These are phyloP conservation scores for Poecilia wingei DNA, from an alignment of 2,797 vertebrate genomes.

Conservation along the genomic window DNA sequence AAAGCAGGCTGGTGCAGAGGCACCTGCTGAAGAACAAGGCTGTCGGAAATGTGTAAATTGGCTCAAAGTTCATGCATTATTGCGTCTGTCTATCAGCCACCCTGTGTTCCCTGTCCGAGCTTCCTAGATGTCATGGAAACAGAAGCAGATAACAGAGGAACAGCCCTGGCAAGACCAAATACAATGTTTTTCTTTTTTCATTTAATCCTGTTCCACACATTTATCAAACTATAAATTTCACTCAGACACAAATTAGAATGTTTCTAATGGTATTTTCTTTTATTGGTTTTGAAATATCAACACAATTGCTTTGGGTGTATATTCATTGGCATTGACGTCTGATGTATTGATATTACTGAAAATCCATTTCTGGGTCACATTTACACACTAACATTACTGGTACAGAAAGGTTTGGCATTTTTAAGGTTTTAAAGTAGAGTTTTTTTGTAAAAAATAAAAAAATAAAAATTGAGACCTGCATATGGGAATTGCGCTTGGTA, in stretches of 20 bases:
- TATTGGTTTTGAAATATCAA: constrained; percentile 59
- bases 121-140: constrained; percentile 22
- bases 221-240: background rate
- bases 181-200: background rate
- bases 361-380: constrained; percentile 30
- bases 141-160: constrained; percentile 18
- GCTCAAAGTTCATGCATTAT: constrained; percentile 38
- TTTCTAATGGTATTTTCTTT: constrained; percentile 59
- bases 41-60: constrained; percentile 18
- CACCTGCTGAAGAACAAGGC: constrained; percentile 19
- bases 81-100: constrained; percentile 17
- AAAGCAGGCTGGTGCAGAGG: background rate
- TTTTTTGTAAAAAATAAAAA: background rate
- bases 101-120: background rate
- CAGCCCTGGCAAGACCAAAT: constrained; percentile 6
- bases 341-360: constrained; percentile 31
- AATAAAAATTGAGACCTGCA: background rate
- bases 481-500: background rate
- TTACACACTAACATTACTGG: constrained; percentile 30
- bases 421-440: constrained; percentile 14
- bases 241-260: constrained; percentile 2
- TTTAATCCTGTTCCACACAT: background rate
- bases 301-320: constrained; percentile 43
- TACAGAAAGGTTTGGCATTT: constrained; percentile 24
- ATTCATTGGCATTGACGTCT: constrained; percentile 47